These are phyloP conservation scores for Sphenopsis melanotis DNA, from an alignment of 2,797 vertebrate genomes.

Conservation along the genomic window DNA sequence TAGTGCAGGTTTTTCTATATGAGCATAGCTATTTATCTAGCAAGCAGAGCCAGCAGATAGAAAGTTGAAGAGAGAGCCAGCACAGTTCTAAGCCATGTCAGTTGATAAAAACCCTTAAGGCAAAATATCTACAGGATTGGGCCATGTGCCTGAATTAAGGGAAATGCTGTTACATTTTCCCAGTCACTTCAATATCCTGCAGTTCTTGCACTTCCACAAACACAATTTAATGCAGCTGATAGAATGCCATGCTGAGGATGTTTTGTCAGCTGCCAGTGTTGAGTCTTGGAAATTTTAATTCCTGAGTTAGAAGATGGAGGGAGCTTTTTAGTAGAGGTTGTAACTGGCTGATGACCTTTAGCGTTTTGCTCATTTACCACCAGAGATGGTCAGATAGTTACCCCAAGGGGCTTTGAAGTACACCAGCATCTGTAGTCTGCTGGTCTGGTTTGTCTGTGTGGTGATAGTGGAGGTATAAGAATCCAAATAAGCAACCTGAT, in stretches of 20 bases:
- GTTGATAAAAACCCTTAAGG: constrained; percentile 42
- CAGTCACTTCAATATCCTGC: constrained; percentile 5
- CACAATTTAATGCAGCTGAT: background rate
- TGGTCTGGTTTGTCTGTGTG: background rate
- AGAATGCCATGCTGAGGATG: background rate
- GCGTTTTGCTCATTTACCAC: background rate
- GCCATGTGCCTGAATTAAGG: constrained; percentile 13
- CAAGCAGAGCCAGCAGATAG: constrained; percentile 36
- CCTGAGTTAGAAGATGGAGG: background rate
- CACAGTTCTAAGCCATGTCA: constrained; percentile 10
- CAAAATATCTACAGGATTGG: background rate
- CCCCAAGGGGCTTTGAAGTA: background rate
- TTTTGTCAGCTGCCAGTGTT: background rate
- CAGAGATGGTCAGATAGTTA: background rate
- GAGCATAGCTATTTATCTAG: constrained; percentile 57
- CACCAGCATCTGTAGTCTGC: background rate
- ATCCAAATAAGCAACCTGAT: background rate
- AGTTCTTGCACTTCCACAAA: background rate
- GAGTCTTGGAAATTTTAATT: background rate
- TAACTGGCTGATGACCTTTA: background rate
- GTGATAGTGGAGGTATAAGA: background rate
- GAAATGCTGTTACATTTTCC: constrained; percentile 26
- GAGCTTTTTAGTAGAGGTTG: background rate
- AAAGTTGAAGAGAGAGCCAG: constrained; percentile 39
- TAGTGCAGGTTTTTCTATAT: constrained; percentile 53